Percentiles rank a stretch among this genome's conserved stretches.
phyloP scores from a whole-genome alignment of 2,113 vertebrate species.

The Bettongia penicillata region DNA sequence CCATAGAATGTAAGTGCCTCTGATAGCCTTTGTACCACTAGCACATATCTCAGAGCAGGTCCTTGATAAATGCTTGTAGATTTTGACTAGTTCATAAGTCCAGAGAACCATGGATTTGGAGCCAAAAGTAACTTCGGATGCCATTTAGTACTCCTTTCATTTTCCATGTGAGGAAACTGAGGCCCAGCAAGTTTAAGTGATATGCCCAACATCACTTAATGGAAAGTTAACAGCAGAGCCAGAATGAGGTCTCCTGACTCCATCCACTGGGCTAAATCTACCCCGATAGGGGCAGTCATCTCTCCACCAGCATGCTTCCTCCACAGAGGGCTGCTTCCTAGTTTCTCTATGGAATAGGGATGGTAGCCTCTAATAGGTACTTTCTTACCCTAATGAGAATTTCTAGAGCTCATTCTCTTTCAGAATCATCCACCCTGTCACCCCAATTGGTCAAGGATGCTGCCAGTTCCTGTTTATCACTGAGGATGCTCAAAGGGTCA shows the following conservation, averaged over 20 bases:
- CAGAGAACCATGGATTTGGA: background rate
- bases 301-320: background rate
- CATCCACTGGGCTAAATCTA: background rate
- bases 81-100: background rate
- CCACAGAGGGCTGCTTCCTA: slow-evolving; percentile 7
- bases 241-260: background rate
- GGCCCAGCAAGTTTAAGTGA: background rate
- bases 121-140: background rate
- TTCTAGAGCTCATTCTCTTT: background rate
- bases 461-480: background rate
- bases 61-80: background rate
- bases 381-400: slow-evolving; percentile 25
- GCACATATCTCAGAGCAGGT: background rate
- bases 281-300: background rate
- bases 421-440: background rate
- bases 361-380: slow-evolving; percentile 3
- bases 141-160: background rate
- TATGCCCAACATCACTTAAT: background rate
- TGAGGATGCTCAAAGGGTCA: slow-evolving; percentile 19
- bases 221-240: background rate
- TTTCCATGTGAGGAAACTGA: background rate
- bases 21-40: background rate
- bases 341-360: background rate
- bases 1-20: background rate
- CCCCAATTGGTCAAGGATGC: background rate